Percentiles rank a stretch among this genome's conserved stretches.
phyloP scores from a whole-genome alignment of 1,140 invertebrate genomes.

The Atta colombica region DNA sequence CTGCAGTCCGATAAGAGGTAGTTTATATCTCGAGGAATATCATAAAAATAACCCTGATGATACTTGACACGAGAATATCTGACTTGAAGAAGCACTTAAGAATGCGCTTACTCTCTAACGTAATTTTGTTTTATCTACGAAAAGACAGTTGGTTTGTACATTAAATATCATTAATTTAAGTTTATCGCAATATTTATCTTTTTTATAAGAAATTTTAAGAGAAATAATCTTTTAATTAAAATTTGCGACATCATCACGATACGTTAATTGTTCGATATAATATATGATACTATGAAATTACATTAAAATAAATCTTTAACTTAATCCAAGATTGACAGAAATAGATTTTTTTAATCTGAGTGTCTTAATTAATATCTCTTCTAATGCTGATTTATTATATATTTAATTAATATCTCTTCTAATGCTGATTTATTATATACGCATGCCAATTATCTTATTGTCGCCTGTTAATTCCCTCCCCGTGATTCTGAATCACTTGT shows the following conservation, averaged over 20 bases:
- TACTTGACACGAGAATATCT: not conserved
- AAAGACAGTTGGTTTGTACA: not conserved
- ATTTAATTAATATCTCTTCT: constrained; percentile 8
- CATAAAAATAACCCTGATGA: not conserved
- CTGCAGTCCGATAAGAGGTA: constrained; percentile 5
- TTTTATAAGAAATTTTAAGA: not conserved
- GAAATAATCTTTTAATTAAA: not conserved
- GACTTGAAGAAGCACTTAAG: not conserved
- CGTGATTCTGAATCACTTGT: constrained; percentile 28
- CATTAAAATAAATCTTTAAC: not conserved
- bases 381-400: constrained; percentile 16
- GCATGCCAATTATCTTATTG: constrained; percentile 26
- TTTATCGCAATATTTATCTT: not conserved
- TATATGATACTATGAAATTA: not conserved
- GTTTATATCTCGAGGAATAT: constrained; percentile 17
- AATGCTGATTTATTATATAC: constrained; percentile 20
- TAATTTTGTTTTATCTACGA: not conserved
- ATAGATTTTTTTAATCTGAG: not conserved
- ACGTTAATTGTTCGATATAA: not conserved
- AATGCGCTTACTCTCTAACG: too few relatives aligned
- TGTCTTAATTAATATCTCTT: not conserved
- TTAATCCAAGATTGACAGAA: not conserved
- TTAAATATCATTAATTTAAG: not conserved
- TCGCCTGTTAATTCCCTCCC: constrained; percentile 20
- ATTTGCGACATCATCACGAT: not conserved